Evolutionary conservation across 37 sponge, comb jelly and placozoan genomes (phyloP), one percentile per base, ranked within the genome.

Genomic region (Tethya wilhelma): DNA sequence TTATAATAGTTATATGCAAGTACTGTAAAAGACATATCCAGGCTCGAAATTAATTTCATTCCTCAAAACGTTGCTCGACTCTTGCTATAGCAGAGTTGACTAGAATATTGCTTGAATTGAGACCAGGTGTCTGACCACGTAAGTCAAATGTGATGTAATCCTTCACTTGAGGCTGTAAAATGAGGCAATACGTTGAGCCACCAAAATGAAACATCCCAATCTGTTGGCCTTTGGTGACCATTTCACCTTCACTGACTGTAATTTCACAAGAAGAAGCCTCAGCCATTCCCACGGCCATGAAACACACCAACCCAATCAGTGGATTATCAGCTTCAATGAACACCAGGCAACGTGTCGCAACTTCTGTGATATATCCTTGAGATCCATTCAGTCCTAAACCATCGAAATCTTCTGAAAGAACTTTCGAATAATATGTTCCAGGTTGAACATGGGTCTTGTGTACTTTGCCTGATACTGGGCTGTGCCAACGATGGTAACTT

Each of bases 151-250:
- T 22, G 7, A 69, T 8, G n/a, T n/a, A n/a, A n/a, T n/a, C n/a
- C 12, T 69, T 38, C 7, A 71, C 83, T 5, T 59, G 60, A 2
- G 71, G 81, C 11, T 60, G 71, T 38, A 79, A 79, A 36, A 66
- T 45, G 37, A 81, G 82, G 73, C 82, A 81, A 34, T 81, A 73
- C 6, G 82, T 71, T 30, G 82, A 81, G 44, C 82, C 82, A 17
- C 82, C 82, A 30, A 81, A 81, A 38, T 81, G 82, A 37, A 81
- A 81, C 82, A 81, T 81, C 32, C 73, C 79, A 14, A 79, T 68
- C 56, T 79, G 60, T 3, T 79, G 57, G 32, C 79, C 79, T 49
- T 79, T 79, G 30, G 34, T 69, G 22, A 81, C 64, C 22, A 8
- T 19, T 63, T 69, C 41, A 39, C 63, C 63, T 11, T 28, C 64